Conservation (phyloP, 2,888 invertebrate genomes). For the Papilio protenor region DNA sequence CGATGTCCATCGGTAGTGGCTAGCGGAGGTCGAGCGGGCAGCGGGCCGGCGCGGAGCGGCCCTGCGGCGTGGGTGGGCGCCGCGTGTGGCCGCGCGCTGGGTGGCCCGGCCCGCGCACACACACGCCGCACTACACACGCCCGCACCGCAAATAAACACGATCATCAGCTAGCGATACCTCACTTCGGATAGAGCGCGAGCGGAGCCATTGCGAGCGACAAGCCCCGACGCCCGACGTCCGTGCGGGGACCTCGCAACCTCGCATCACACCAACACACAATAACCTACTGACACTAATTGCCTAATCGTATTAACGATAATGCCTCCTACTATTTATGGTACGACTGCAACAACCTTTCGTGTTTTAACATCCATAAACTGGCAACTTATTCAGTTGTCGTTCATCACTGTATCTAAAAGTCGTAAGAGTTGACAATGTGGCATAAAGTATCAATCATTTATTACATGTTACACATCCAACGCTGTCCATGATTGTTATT, state of each 20-base stretch:
- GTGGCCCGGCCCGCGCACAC: conserved; percentile 76
- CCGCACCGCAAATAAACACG: conserved; percentile 81
- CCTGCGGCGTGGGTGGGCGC: conserved; percentile 82
- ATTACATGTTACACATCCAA: neutral
- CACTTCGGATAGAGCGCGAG: conserved; percentile 80
- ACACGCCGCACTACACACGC: conserved; percentile 72
- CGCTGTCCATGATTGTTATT: neutral
- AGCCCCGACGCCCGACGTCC: conserved; percentile 9
- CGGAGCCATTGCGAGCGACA: conserved; percentile 69
- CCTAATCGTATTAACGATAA: conserved; percentile 34
- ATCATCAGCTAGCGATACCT: conserved; percentile 83
- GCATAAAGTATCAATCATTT: neutral
- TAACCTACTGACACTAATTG: conserved; percentile 39
- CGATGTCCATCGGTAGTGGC: conserved; percentile 59
- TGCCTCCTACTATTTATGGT: conserved; percentile 7
- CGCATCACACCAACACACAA: conserved; percentile 12
- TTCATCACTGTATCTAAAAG: conserved; percentile 3
- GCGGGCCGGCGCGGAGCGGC: conserved; percentile 74
- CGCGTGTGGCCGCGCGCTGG: conserved; percentile 83
- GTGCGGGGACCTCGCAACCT: conserved; percentile 10
- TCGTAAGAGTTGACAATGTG: neutral
- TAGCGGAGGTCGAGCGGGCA: conserved; percentile 55
- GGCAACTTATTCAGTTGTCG: neutral
- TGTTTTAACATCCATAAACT: neutral
- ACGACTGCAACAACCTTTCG: neutral